Evolutionary conservation across 2,888 invertebrate genomes (phyloP).

Genomic region (Tricholauxania praeusta): DNA sequence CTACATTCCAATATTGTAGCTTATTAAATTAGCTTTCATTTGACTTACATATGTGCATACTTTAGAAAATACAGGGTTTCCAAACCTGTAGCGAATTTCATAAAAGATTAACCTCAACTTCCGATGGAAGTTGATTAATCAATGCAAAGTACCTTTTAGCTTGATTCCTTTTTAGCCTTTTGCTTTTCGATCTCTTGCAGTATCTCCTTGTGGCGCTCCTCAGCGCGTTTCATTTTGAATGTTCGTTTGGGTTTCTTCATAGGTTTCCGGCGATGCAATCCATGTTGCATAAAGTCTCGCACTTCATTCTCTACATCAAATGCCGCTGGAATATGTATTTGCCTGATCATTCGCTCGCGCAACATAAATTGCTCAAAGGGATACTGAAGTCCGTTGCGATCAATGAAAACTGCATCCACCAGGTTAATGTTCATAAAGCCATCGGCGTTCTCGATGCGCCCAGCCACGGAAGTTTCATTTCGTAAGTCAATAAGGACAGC

Average conservation of each 20-base stretch:
- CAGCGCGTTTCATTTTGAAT: slow-evolving; percentile 58
- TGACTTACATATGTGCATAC: neutral
- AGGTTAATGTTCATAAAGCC: slow-evolving; percentile 65
- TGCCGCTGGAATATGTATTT: slow-evolving; percentile 61
- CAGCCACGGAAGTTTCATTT: slow-evolving; percentile 65
- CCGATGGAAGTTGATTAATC: neutral
- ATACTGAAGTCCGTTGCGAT: slow-evolving; percentile 61
- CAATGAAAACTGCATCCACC: slow-evolving; percentile 61
- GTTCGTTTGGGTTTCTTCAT: slow-evolving; percentile 50
- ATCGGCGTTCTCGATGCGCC: slow-evolving; percentile 60
- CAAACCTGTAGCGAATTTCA: neutral
- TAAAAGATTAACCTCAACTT: no score
- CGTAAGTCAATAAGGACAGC: slow-evolving; percentile 63
- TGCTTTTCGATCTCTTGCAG: slow-evolving; percentile 53
- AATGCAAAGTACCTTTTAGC: slow-evolving; percentile 12
- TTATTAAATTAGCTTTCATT: neutral
- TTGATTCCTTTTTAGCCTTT: slow-evolving; percentile 33
- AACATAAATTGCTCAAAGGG: slow-evolving; percentile 64
- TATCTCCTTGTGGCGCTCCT: slow-evolving; percentile 57
- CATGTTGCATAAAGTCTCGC: slow-evolving; percentile 50
- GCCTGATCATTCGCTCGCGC: slow-evolving; percentile 61
- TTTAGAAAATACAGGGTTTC: neutral
- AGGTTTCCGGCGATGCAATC: slow-evolving; percentile 44
- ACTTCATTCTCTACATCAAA: slow-evolving; percentile 55
- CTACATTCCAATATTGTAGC: slow-evolving; percentile 1